phyloP scores from a whole-genome alignment of 2,113 vertebrate species.

The Stegastes partitus region DNA sequence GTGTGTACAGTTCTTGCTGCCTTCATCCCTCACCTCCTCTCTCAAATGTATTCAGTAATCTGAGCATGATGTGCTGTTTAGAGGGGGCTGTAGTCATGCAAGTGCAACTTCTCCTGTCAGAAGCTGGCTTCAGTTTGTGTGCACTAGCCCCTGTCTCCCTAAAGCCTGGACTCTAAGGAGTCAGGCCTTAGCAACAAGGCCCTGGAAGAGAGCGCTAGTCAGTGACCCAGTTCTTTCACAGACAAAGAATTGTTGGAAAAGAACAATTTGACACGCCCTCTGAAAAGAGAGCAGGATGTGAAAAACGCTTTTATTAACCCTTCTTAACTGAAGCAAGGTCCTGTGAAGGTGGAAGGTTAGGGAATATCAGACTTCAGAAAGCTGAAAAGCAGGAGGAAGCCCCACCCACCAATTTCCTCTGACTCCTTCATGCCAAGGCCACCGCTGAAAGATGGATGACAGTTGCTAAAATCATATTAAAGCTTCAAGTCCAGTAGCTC shows the following conservation, averaged over 20 bases:
- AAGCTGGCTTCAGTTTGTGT: constrained; percentile 63
- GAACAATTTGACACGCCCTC: constrained; percentile 66
- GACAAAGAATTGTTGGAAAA: constrained; percentile 66
- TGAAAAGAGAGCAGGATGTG: constrained; percentile 51
- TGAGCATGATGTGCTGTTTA: constrained; percentile 66
- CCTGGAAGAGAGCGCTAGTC: constrained; percentile 55
- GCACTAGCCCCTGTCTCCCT: constrained; percentile 56
- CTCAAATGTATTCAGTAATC: constrained; percentile 67
- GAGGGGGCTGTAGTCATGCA: constrained; percentile 55
- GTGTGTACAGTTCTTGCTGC: constrained; percentile 39
- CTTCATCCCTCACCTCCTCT: constrained; percentile 42
- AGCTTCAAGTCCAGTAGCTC: constrained; percentile 35
- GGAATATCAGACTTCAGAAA: constrained; percentile 31
- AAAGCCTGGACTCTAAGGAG: constrained; percentile 60
- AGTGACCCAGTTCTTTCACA: constrained; percentile 79
- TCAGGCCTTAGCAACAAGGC: constrained; percentile 60
- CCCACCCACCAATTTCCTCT: constrained; percentile 24
- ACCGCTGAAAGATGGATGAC: constrained; percentile 46
- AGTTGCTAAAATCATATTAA: constrained; percentile 56
- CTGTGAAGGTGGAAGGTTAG: constrained; percentile 57
- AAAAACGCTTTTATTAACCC: constrained; percentile 67
- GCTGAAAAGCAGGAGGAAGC: constrained; percentile 14
- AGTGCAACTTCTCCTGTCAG: constrained; percentile 61
- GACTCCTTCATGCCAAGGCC: constrained; percentile 34
- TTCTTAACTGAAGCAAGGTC: constrained; percentile 46